Evolutionary conservation across 2,888 invertebrate species (phyloP).

Genomic region (Fragum sueziense): DNA sequence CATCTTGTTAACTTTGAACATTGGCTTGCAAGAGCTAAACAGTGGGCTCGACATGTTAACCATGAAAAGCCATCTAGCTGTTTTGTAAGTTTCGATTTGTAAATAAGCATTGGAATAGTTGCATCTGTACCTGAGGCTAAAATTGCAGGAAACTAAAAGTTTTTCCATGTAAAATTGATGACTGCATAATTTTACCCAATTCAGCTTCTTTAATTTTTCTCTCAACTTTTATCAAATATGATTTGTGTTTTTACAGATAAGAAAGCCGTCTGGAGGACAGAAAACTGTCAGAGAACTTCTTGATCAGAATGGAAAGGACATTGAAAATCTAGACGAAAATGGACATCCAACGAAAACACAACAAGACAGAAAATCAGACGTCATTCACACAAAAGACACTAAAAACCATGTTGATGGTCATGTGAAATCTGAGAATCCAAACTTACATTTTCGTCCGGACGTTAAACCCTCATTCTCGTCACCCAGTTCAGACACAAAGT

Average conservation of each 20-base stretch:
- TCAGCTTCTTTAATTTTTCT: too few relatives aligned
- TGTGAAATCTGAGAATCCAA: conserved; percentile 1
- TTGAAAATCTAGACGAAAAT: conserved; percentile 16
- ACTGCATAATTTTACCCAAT: too few relatives aligned
- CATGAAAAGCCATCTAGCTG: too few relatives aligned
- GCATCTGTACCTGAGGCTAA: too few relatives aligned
- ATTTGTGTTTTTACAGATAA: conserved; percentile 27
- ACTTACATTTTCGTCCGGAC: conserved; percentile 5
- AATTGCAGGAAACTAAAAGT: too few relatives aligned
- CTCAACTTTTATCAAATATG: not conserved
- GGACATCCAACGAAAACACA: conserved; percentile 12
- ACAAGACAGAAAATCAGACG: conserved; percentile 24
- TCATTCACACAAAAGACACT: not conserved
- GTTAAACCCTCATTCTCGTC: not conserved
- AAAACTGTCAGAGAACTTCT: conserved; percentile 59
- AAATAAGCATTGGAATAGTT: too few relatives aligned
- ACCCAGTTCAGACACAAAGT: not conserved
- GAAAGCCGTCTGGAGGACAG: conserved; percentile 56
- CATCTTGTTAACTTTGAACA: too few relatives aligned
- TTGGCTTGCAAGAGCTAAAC: too few relatives aligned
- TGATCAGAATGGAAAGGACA: conserved; percentile 48
- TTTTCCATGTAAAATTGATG: too few relatives aligned
- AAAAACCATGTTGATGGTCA: not conserved
- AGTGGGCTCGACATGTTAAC: too few relatives aligned
- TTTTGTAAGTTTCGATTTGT: too few relatives aligned